Percentiles rank a stretch among this genome's conserved stretches.
phyloP scores from a whole-genome alignment of 2,797 vertebrate genomes.

The Melanotaenia pygmaea region DNA sequence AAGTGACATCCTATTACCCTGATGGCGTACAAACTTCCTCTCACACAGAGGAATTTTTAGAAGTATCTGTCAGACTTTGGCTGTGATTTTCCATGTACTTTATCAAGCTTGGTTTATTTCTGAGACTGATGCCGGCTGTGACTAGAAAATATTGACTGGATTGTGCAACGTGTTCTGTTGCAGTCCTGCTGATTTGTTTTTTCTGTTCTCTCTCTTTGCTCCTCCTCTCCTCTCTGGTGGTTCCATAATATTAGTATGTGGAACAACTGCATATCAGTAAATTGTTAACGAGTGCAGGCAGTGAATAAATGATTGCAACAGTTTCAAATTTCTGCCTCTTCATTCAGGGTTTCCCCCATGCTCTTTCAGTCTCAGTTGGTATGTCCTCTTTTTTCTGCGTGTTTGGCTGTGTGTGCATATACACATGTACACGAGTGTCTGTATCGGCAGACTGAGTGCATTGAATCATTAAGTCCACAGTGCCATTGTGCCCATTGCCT shows the following conservation, averaged over 20 bases:
- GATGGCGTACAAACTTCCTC: conserved; percentile 21
- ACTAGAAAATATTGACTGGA: conserved; percentile 78
- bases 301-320: conserved; percentile 52
- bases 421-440: conserved; percentile 38
- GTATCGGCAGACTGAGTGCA: conserved; percentile 67
- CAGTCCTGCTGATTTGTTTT: conserved; percentile 64
- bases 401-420: conserved; percentile 21
- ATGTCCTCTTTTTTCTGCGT: conserved; percentile 45
- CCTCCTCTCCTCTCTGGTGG: conserved; percentile 55
- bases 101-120: conserved; percentile 71
- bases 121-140: conserved; percentile 66
- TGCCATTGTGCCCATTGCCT: conserved; percentile 92
- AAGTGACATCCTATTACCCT: conserved; percentile 48
- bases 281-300: conserved; percentile 58
- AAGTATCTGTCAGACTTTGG: conserved; percentile 38
- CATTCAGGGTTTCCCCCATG: conserved; percentile 56
- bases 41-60: conserved; percentile 25
- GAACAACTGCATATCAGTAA: conserved; percentile 49
- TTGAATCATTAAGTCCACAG: conserved; percentile 90
- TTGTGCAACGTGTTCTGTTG: conserved; percentile 75
- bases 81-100: conserved; percentile 50
- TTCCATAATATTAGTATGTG: conserved; percentile 58
- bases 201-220: conserved; percentile 29
- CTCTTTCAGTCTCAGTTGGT: conserved; percentile 39
- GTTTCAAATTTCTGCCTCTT: conserved; percentile 61